phyloP scores from a whole-genome alignment of 2,797 vertebrate genomes.

The Anas georgica region DNA sequence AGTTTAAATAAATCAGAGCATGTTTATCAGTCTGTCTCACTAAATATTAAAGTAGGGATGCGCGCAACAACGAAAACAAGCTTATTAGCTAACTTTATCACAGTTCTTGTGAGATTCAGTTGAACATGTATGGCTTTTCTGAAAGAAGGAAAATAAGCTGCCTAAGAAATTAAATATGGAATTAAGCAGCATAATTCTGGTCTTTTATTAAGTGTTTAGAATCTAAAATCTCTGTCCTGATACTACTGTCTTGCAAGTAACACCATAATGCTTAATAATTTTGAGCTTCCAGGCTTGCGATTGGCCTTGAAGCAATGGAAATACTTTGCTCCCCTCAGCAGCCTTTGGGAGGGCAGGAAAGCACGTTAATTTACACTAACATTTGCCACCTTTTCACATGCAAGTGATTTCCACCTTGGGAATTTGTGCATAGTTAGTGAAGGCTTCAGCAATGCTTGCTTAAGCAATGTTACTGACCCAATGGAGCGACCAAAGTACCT shows the following conservation, averaged over 20 bases:
- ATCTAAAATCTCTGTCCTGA: background rate
- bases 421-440: background rate
- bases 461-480: background rate
- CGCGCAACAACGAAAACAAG: conserved; percentile 18
- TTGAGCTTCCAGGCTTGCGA: background rate
- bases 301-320: background rate
- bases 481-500: accelerated
- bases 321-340: background rate
- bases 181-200: background rate
- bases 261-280: accelerated
- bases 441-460: background rate
- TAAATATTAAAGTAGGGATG: background rate
- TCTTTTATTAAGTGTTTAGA: background rate
- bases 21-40: background rate
- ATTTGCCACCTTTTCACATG: accelerated
- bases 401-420: background rate
- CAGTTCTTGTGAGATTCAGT: background rate
- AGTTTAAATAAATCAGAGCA: background rate
- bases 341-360: background rate
- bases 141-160: background rate
- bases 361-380: too few relatives aligned
- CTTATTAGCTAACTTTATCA: background rate
- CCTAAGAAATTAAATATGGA: background rate
- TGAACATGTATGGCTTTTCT: background rate
- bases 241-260: background rate